Evolutionary conservation across 2,888 invertebrate species (phyloP), one percentile per base, ranked within the genome.

Genomic region (Tetropium fuscum): DNA sequence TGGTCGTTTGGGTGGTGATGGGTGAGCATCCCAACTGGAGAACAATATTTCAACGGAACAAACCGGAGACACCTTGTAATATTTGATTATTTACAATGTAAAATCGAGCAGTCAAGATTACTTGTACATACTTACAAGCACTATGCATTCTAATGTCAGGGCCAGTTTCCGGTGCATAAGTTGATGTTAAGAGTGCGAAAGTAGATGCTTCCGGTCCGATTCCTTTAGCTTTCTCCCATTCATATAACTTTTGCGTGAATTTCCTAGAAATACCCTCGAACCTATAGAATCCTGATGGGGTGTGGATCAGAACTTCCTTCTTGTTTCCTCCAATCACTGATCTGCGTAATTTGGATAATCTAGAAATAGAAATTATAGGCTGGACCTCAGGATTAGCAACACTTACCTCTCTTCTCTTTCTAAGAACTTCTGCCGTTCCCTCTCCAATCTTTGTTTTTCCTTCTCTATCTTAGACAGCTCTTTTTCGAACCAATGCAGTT

Each of bases 181-280:
- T 85, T 0, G 89, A 87, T 74, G 87, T 88, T 1, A 94, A 83
- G 0, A 94, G 81, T 0, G 93, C 92, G 68, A 94, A 92, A 0
- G 94, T 94, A 0, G 94, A 94, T 0, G 89, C 90, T 79, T 94
- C 94, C 0, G 94, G 94, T 0, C 90, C 90, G 57, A 94, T 94
- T 1, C 94, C 94, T 59, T 90, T 84, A n/a, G 93, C 91, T 73
- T 93, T 93, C 77, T 94, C 93, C 95, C 95, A 96, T 78, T 95
- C 95, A 79, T 94, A 94, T 0, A 96, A 84, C 74, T 94, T 94
- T 18, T 91, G 89, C 0, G 95, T 94, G 80, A 96, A 96, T 69
- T 94, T 94, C 38, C 93, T 87, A 0, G 94, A 94, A 68, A 95
- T 94, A 3, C 88, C 93, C 84, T 93, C 90, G 75, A 95, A 94